A percentile compares a stretch with the other conserved stretches of the same genome.
Evolutionary conservation across 2,888 invertebrate genomes (phyloP).

Genomic region (Zhengitettix transpicula): DNA sequence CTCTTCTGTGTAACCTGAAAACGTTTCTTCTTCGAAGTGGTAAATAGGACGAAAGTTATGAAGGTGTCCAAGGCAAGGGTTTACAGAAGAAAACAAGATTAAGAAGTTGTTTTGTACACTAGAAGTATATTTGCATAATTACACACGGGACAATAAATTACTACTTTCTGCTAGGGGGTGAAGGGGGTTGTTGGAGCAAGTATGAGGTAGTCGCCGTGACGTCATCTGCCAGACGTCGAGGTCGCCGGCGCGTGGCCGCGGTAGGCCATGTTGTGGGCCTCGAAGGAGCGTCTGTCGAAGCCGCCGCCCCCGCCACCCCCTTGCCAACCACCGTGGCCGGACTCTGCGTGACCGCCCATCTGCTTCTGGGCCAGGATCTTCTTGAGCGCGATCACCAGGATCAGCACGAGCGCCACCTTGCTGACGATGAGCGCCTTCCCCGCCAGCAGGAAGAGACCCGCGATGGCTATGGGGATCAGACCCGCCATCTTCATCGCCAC

Average conservation of each 20-base stretch:
- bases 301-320: slow-evolving; percentile 35
- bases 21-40: too few species aligned
- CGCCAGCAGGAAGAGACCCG: slow-evolving; percentile 61
- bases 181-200: too few species aligned
- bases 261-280: slow-evolving; percentile 53
- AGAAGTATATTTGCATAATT: too few species aligned
- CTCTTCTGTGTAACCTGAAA: too few species aligned
- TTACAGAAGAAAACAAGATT: too few species aligned
- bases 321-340: slow-evolving; percentile 31
- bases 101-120: too few species aligned
- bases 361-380: slow-evolving; percentile 57
- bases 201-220: too few species aligned
- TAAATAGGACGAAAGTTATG: too few species aligned
- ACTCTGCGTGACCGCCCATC: slow-evolving; percentile 24
- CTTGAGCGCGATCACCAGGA: slow-evolving; percentile 68
- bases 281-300: slow-evolving; percentile 46
- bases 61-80: too few species aligned
- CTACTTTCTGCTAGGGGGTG: too few species aligned
- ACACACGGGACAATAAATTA: too few species aligned
- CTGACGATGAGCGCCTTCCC: slow-evolving; percentile 74
- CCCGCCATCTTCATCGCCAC: slow-evolving; percentile 71
- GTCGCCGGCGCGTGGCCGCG: slow-evolving; percentile 31
- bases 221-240: too few species aligned
- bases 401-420: slow-evolving; percentile 62
- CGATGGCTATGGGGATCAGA: slow-evolving; percentile 62